Evolutionary conservation across 2,888 invertebrate genomes (phyloP), one percentile per base, ranked within the genome.

Genomic region (Parelbella ahira): DNA sequence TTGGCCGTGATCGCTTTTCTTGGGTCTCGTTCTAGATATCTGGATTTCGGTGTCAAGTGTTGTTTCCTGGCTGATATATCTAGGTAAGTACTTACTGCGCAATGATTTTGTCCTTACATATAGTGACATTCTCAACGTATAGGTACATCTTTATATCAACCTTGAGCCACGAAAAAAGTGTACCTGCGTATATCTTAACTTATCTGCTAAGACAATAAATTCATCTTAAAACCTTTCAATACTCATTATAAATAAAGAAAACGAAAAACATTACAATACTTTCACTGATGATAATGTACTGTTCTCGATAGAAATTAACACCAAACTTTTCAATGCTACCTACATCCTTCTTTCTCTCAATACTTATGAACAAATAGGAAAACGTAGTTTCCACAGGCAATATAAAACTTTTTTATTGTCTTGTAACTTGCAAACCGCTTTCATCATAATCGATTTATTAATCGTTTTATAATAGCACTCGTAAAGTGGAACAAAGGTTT

Each of bases 1-100:
- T 60, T 60, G 59, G 50, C 57, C 58, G 73, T 76, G 72, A 67
- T 60, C 60, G 60, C 53, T 65, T 65, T 56, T 46, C 56, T 60
- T 63, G 63, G 46, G 56, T 53, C 56, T 49, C 56, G 54, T 61
- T 59, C 53, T 54, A 37, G 48, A 54, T 52, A 54, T 50, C 62
- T 71, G 70, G 69, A 74, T 70, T 71, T 61, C 58, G 60, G 64
- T 66, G 64, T 51, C 47, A 47, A 52, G 47, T 53, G 50, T 44
- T 45, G 39, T 51, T 48, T 50, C 43, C 44, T 50, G 48, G 49
- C 48, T 55, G 50, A 45, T 43, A 37, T 39, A 55, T 61, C 25
- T 66, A 78, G 84, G 84, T 86, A 63, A 70, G 79, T 54, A 55
- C 56, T 56, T 60, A 68, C 61, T 84, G 72, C 84, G 84, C 80